Base-by-base conservation (phyloP, 2,113 vertebrate species). In the Gallinago media region DNA sequence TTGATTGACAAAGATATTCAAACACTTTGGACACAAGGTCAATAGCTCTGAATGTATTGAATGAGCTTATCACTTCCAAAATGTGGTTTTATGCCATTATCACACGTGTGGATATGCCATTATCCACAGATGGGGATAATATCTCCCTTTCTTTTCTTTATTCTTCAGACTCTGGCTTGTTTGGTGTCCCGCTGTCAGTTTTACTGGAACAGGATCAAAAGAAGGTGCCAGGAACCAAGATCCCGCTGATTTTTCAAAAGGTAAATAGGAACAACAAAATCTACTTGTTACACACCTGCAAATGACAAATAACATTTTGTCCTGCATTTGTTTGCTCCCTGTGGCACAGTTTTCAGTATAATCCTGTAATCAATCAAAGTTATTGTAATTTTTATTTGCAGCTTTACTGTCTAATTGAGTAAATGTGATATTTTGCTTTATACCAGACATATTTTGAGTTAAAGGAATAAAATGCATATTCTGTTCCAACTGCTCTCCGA, bases 161-260 rank as follows among this genome's bases (percentile, higher is more conserved):
- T 94, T 78, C 62, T 97, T 62, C 97, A 99, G 99, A 99, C 81
- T 98, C 96, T 38, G 99, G 99, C 76, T 96, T 99, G 76, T 99
- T 99, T 89, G 98, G 98, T 77, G 98, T 99, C 94, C 98, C 99
- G 36, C 96, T 99, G 49, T 68, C 97, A 38, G 95, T 98, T 73
- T 97, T 99, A 93, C 84, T 99, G 98, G 99, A 99, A 50, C 99
- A 99, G 95, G 99, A 99, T 98, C 99, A 99, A 95, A 99, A 96
- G 77, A 98, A 97, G 88, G 54, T 93, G 27, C 97, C 98, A 61
- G 99, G 99, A 79, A 98, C 98, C 77, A 98, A 98, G 97, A 99
- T 99, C 92, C 99, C 99, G 78, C 97, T 99, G 70, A 98, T 99
- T 95, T 98, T 99, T 96, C 99, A 99, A 90, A 98, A 98, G 97